These are phyloP conservation scores for Spilarctia lutea DNA, from an alignment of 2,888 invertebrate species.

Conservation along the genomic window DNA sequence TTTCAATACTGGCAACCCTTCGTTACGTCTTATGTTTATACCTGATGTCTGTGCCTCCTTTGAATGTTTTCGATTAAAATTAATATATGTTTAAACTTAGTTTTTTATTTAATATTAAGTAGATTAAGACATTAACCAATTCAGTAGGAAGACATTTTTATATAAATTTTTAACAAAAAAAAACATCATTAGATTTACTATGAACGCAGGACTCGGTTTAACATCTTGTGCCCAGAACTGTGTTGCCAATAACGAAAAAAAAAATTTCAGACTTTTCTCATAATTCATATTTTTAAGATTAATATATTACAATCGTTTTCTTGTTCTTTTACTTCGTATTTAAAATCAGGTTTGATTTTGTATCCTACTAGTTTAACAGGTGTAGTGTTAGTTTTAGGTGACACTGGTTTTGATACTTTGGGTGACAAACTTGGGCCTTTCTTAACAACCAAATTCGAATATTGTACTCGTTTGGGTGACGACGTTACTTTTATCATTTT, in stretches of 20 bases:
- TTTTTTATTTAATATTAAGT: neutral
- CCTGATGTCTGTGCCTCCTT: neutral
- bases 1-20: neutral
- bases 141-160: neutral
- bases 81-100: neutral
- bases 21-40: neutral
- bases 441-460: neutral
- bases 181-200: neutral
- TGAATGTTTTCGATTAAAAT: neutral
- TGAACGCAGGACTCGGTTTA: neutral
- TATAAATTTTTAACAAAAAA: neutral
- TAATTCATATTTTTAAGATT: slow-evolving; percentile 65
- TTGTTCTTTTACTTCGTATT: slow-evolving; percentile 75
- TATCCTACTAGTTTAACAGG: neutral
- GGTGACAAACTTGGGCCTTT: neutral
- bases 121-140: neutral
- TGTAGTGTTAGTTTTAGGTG: neutral
- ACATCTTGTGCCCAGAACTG: neutral
- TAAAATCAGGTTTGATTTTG: slow-evolving; percentile 47
- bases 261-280: slow-evolving; percentile 4
- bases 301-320: slow-evolving; percentile 79
- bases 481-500: slow-evolving; percentile 11
- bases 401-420: neutral
- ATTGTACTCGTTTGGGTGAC: neutral
- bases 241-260: slow-evolving; percentile 5